Percentiles rank a stretch among this genome's conserved stretches.
phyloP scores from a whole-genome alignment of 2,888 invertebrate genomes.

The Thalpophila matura region DNA sequence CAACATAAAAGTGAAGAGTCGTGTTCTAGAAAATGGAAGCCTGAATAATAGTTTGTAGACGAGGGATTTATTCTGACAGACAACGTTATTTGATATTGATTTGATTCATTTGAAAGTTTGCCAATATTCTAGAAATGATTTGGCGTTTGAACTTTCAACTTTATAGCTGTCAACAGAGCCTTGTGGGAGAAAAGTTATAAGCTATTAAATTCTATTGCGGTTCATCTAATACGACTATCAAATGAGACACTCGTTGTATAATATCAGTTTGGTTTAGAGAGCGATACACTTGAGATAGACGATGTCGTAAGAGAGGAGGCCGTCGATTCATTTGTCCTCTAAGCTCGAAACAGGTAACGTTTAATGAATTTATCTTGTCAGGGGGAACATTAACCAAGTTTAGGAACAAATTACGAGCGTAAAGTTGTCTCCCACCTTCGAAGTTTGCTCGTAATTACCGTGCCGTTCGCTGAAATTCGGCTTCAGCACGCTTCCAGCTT shows the following conservation, averaged over 20 bases:
- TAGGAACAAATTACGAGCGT: constrained; percentile 87
- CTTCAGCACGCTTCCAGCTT: constrained; percentile 70
- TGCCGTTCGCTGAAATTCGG: constrained; percentile 76
- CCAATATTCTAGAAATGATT: constrained; percentile 32
- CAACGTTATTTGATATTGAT: constrained; percentile 26
- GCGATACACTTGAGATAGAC: constrained; percentile 71
- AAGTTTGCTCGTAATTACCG: constrained; percentile 83
- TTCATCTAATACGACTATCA: constrained; percentile 29
- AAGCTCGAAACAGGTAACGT: constrained; percentile 77
- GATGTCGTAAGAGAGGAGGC: constrained; percentile 70
- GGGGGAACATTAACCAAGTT: constrained; percentile 87
- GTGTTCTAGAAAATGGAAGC: constrained; percentile 26
- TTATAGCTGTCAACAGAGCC: constrained; percentile 21
- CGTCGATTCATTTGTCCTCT: constrained; percentile 72
- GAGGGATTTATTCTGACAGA: constrained; percentile 16
- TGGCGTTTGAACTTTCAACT: constrained; percentile 21
- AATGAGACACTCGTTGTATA: constrained; percentile 34
- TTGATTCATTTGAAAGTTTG: constrained; percentile 38
- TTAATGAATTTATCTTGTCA: constrained; percentile 90
- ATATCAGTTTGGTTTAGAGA: constrained; percentile 57
- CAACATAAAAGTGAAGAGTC: constrained; percentile 39
- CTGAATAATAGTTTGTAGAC: constrained; percentile 16
- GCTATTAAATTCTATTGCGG: constrained; percentile 31
- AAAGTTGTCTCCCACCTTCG: constrained; percentile 84
- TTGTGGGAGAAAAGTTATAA: constrained; percentile 22